A percentile compares a stretch with the other conserved stretches of the same genome.
Conservation (phyloP, 2,888 invertebrate species). For the Polyommatus icarus region DNA sequence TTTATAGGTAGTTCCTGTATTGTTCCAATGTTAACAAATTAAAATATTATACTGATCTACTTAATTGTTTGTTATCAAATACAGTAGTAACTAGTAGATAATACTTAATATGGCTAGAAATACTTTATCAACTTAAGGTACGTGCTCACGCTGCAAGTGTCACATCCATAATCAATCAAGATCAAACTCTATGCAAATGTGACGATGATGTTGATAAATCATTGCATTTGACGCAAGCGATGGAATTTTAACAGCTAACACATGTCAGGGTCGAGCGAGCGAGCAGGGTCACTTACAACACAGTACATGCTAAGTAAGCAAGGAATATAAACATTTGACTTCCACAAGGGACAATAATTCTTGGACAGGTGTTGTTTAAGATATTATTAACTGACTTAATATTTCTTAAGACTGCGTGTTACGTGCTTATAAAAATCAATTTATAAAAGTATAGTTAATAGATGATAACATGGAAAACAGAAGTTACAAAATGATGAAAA, state of each 20-base stretch:
- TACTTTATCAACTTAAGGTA: not conserved
- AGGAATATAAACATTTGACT: not conserved
- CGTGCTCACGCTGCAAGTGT: not conserved
- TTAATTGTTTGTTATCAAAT: not conserved
- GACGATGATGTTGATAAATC: not conserved
- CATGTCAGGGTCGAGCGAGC: constrained; percentile 21
- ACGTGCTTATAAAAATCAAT: no score
- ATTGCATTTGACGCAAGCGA: constrained; percentile 1
- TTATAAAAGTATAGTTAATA: not conserved
- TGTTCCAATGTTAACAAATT: not conserved
- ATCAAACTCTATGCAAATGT: not conserved
- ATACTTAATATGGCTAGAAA: not conserved
- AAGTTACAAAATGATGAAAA: not conserved
- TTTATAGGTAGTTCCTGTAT: not conserved
- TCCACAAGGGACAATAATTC: constrained; percentile 9
- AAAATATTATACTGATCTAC: not conserved
- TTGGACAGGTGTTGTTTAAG: not conserved
- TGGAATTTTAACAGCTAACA: constrained; percentile 11
- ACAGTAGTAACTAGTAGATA: not conserved
- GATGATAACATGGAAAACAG: not conserved
- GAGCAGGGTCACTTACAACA: constrained; percentile 14
- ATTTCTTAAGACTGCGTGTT: no score
- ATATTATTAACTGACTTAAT: not conserved
- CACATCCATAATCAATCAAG: not conserved
- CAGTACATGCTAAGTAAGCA: constrained; percentile 9